These are phyloP conservation scores for Aphyosemion australe DNA, from an alignment of 2,113 vertebrate genomes.

Conservation along the genomic window DNA sequence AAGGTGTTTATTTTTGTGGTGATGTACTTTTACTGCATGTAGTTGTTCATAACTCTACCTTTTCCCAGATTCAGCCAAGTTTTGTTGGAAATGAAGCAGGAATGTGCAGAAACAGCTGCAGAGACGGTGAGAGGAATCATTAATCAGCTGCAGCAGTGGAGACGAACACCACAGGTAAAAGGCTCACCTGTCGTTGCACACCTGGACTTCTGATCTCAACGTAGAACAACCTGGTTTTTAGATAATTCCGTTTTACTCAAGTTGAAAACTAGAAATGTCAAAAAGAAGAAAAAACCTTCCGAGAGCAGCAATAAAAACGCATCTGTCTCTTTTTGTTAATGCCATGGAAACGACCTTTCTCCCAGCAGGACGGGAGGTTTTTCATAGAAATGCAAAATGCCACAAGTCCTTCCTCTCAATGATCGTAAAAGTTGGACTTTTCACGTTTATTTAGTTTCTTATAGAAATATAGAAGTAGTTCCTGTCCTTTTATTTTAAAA, in stretches of 20 bases:
- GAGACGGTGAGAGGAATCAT: slow-evolving; percentile 13
- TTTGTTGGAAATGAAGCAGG: slow-evolving; percentile 35
- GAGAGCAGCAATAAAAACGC: background rate
- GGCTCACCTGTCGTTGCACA: too few species aligned
- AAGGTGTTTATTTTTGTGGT: too few species aligned
- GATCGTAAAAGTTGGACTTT: background rate
- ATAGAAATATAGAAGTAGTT: background rate
- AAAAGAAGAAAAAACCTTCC: background rate
- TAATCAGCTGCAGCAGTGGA: slow-evolving; percentile 44
- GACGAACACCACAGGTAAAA: slow-evolving; percentile 29
- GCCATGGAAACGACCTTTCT: slow-evolving; percentile 1
- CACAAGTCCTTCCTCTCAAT: slow-evolving; percentile 3
- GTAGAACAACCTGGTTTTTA: too few species aligned
- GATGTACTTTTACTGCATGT: background rate
- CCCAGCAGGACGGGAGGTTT: background rate
- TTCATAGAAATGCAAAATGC: slow-evolving; percentile 11
- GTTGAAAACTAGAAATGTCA: too few species aligned
- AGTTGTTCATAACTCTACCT: background rate
- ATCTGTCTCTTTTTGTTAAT: slow-evolving; percentile 3
- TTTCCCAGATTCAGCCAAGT: slow-evolving; percentile 25
- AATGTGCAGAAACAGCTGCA: slow-evolving; percentile 30
- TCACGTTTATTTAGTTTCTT: background rate
- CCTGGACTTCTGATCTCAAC: too few species aligned
- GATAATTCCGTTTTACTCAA: too few species aligned
- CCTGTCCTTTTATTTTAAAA: too few species aligned